Evolutionary conservation across 1,140 invertebrate genomes (phyloP), one percentile per base, ranked within the genome.

Genomic region (Chrysomallon squamiferum): DNA sequence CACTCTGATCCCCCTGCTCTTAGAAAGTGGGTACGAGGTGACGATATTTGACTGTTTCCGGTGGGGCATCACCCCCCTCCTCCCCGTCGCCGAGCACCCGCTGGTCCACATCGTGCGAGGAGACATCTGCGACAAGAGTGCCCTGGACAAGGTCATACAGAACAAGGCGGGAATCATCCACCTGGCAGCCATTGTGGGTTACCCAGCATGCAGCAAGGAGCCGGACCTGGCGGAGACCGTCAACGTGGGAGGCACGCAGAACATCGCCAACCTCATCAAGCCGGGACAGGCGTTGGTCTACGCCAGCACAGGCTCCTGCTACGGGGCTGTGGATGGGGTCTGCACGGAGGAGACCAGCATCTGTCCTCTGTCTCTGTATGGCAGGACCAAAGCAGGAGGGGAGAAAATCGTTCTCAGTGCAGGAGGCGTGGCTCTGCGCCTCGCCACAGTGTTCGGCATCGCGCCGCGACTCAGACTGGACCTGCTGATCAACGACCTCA

Each of bases 141-240:
- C 64, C 41, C 68, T 81, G 15, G 71, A 54, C 3, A 41, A 73
- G 47, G 68, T 64, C 4, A 75, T 79, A 69, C 52, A 64, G 9
- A 69, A 69, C 3, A 77, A 76, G 59, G 62, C 65, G 9, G 77
- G 62, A 4, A 73, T 81, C 18, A 69, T 81, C 29, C 79, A 81
- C 50, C 58, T 81, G 29, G 77, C 79, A 13, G 79, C 77, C 62
- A 77, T 81, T 35, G 79, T 81, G 1, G 77, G 79, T n/a, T 81
- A 81, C 49, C 79, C 77, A 22, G 79, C 79, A 13, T 81, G 79
- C 57, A 77, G 79, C 62, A 79, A 78, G 35, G 77, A 81, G 45
- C 71, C 68, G 2, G 62, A 74, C 27, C 25, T 67, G 30, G 79
- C 79, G 1, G 68, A 71, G 29, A 59, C 69, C 15, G 74, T 73